phyloP scores from a whole-genome alignment of 2,113 vertebrate species.

The Mobula birostris region DNA sequence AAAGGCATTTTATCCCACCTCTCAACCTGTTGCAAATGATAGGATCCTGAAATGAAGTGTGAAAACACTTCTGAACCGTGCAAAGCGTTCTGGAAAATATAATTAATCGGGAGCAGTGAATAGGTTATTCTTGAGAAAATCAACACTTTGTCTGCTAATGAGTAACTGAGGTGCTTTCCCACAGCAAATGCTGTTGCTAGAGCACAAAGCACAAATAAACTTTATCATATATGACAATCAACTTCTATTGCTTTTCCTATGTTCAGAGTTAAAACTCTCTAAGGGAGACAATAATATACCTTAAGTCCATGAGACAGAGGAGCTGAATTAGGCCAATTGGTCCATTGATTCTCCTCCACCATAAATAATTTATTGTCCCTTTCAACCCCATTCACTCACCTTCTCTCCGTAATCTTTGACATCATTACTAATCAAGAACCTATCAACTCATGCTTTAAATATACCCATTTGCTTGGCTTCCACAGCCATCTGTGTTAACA shows the following conservation, averaged over 20 bases:
- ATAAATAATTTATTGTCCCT: too few species aligned
- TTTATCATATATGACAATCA: background rate
- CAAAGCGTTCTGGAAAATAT: background rate
- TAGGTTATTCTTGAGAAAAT: constrained; percentile 28
- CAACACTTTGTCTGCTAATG: constrained; percentile 20
- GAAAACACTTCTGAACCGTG: constrained; percentile 11
- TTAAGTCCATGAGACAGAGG: too few species aligned
- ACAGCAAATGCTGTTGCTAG: background rate
- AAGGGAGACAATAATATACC: too few species aligned
- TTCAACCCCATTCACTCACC: too few species aligned
- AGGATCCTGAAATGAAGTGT: background rate
- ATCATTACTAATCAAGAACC: too few species aligned
- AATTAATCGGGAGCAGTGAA: constrained; percentile 23
- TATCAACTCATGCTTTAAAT: too few species aligned
- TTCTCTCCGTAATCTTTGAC: too few species aligned
- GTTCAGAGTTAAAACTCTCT: too few species aligned
- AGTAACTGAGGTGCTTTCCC: constrained; percentile 23
- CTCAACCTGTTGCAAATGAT: constrained; percentile 9
- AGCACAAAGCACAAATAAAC: background rate
- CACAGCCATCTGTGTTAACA: too few species aligned
- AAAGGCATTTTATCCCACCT: background rate
- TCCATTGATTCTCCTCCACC: too few species aligned
- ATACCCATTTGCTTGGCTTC: too few species aligned
- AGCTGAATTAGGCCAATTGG: too few species aligned
- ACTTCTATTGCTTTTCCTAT: background rate